A percentile compares a stretch with the other conserved stretches of the same genome.
Evolutionary conservation across 2,113 vertebrate genomes (phyloP).

Genomic region (Charina bottae): DNA sequence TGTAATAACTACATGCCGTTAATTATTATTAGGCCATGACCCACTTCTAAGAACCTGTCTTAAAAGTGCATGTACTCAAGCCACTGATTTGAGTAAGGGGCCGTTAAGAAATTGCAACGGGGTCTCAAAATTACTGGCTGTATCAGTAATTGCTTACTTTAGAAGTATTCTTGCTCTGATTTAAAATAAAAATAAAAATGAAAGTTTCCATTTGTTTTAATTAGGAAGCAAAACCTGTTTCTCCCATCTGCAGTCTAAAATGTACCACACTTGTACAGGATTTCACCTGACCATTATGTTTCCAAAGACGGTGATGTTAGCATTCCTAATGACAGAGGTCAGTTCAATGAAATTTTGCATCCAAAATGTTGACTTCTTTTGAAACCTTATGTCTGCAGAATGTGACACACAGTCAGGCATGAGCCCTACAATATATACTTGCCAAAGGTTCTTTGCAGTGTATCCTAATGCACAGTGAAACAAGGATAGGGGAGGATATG

Average conservation of each 20-base stretch:
- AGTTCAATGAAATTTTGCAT: no score
- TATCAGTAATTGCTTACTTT: neutral
- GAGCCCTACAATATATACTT: neutral
- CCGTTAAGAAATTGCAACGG: neutral
- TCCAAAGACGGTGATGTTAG: neutral
- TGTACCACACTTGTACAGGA: neutral
- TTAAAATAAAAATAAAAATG: neutral
- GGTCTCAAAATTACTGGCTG: neutral
- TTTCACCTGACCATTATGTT: neutral
- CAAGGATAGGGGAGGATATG: neutral
- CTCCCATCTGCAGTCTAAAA: neutral
- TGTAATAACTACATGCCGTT: neutral
- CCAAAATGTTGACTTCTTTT: no score
- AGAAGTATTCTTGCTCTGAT: neutral
- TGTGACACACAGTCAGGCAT: neutral
- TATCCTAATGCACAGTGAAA: neutral
- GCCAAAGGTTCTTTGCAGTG: neutral
- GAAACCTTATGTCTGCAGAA: neutral
- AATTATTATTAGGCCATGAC: neutral
- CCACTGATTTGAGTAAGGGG: neutral
- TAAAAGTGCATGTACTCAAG: neutral
- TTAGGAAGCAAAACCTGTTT: neutral
- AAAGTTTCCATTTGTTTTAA: neutral
- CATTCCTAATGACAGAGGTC: no score
- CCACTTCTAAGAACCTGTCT: neutral